Conservation (phyloP, 2,113 vertebrate genomes). For the Willisornis vidua region DNA sequence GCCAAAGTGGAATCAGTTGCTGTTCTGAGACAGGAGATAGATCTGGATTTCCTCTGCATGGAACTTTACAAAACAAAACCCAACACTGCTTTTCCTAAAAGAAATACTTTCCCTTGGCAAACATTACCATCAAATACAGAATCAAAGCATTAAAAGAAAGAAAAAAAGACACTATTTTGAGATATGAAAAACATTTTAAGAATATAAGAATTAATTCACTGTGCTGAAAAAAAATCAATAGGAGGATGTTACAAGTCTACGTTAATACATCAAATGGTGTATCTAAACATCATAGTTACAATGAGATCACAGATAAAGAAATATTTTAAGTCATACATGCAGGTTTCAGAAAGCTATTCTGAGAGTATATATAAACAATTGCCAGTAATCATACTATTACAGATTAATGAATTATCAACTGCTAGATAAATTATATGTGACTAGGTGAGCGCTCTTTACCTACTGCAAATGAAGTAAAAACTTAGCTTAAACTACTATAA, state of each 20-base stretch:
- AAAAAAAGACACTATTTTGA: neutral
- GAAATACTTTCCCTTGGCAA: neutral
- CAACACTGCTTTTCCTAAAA: neutral
- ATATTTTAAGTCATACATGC: neutral
- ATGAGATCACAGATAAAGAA: neutral
- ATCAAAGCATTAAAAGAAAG: neutral
- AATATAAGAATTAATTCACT: neutral
- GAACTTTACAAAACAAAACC: slow-evolving; percentile 23
- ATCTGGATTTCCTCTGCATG: neutral
- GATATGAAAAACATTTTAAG: neutral
- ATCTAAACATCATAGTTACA: neutral
- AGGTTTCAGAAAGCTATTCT: neutral
- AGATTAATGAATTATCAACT: neutral
- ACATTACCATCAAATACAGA: neutral
- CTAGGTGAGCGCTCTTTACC: neutral
- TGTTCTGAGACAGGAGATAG: neutral
- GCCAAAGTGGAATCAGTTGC: neutral
- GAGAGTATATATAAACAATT: neutral
- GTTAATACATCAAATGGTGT: neutral
- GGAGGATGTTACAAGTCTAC: neutral
- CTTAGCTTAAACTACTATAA: neutral
- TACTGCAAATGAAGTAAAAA: neutral
- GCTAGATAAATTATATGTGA: neutral
- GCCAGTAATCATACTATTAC: neutral
- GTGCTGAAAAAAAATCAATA: neutral